Base-by-base conservation (phyloP, 2,797 vertebrate genomes). In the Hirundo rustica region DNA sequence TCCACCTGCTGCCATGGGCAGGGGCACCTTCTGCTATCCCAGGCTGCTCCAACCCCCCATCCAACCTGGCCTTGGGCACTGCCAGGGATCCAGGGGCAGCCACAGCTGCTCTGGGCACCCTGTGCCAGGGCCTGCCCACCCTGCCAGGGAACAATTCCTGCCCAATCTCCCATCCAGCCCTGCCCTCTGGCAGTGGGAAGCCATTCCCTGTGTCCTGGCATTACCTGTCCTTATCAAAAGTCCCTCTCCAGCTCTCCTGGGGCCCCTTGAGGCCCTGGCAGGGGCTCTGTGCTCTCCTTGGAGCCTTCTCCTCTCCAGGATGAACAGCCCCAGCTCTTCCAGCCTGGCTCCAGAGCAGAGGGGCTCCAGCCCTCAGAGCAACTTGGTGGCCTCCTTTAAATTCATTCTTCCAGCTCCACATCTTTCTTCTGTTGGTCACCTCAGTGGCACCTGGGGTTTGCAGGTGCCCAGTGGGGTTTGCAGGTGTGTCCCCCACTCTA, bases 221-320 rank as follows among this genome's bases (percentile, higher is more conserved):
- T 2, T 54, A 30, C 22, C 15, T 3, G 11, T 0, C 25, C n/a
- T 53, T 54, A 5, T 54, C 16, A 5, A 1, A 1, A 30, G 21
- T 44, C 23, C 16, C 9, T 64, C 55, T 70, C 1, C 78, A 64
- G 32, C 57, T 83, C 57, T 89, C 23, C 42, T 70, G 71, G 57
- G 62, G 44, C 42, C 9, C 48, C 62, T 68, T 62, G 1, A 45
- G 71, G 50, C 13, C 0, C 32, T 82, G 57, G 0, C 0, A 26
- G 50, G 32, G 23, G 16, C 57, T 76, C 20, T 57, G 9, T 64
- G 29, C 0, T 76, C 17, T 64, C n/a, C 42, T 3, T 44, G 64
- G 8, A 21, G 8, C 17, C 27, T 78, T 66, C 15, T n/a, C 13
- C 2, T 61, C 3, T 47, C 42, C 42, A 32, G 27, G 9, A 38